Evolutionary conservation across 2,113 vertebrate species (phyloP).

Genomic region (Lagopus muta): DNA sequence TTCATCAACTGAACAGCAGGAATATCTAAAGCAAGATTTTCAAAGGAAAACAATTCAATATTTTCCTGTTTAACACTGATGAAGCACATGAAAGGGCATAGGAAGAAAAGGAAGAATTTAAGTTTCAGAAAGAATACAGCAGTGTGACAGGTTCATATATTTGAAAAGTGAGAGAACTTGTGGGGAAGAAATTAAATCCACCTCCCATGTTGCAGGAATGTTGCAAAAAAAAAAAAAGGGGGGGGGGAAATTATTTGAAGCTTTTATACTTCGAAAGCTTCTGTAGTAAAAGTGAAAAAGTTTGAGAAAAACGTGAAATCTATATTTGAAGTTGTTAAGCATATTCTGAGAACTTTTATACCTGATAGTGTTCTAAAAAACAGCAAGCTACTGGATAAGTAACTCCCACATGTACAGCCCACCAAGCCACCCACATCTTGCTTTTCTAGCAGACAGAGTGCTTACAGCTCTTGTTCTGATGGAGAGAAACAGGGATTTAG

Average conservation of each 20-base stretch:
- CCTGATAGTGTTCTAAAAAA: neutral
- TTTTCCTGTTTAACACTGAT: conserved; percentile 42
- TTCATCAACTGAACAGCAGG: conserved; percentile 35
- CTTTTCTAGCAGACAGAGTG: neutral
- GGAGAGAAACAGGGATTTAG: neutral
- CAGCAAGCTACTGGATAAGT: conserved; percentile 14
- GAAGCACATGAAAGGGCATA: neutral
- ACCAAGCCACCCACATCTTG: conserved; percentile 18
- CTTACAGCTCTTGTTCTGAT: neutral
- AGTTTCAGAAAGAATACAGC: conserved; percentile 15
- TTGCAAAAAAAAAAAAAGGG: neutral
- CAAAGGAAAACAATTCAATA: conserved; percentile 37
- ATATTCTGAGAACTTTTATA: conserved; percentile 39
- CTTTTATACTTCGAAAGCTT: neutral
- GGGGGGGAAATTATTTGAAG: neutral
- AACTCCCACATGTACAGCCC: neutral
- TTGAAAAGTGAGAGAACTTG: conserved; percentile 36
- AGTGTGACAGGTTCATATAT: conserved; percentile 45
- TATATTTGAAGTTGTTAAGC: conserved; percentile 30
- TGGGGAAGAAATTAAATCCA: conserved; percentile 36
- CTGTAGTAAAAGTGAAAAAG: conserved; percentile 9
- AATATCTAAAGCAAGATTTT: conserved; percentile 43
- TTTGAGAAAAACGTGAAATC: neutral
- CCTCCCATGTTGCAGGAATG: neutral
- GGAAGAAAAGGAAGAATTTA: conserved; percentile 8